Evolutionary conservation across 2,888 invertebrate genomes (phyloP).

Genomic region (Omphaloscelis lunosa): DNA sequence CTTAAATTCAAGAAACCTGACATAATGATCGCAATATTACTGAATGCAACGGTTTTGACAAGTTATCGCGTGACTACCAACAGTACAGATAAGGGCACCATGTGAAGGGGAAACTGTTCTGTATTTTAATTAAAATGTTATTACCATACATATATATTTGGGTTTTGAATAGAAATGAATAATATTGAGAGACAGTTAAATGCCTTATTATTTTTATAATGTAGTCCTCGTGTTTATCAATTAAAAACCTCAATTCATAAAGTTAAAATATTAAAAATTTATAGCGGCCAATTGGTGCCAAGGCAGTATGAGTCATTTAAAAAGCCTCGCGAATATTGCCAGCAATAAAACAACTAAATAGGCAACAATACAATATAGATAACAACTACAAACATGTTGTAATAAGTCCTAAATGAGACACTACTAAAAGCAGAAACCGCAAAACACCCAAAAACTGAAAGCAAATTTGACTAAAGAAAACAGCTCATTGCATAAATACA

Average conservation of each 20-base stretch:
- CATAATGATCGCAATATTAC: constrained; percentile 9
- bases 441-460: constrained; percentile 19
- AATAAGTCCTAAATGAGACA: neutral
- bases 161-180: neutral
- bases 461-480: neutral
- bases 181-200: neutral
- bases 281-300: neutral
- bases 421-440: neutral
- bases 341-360: neutral
- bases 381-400: neutral
- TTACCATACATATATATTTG: constrained; percentile 17
- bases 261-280: neutral
- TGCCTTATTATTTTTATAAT: neutral
- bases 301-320: neutral
- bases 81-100: constrained; percentile 39
- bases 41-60: constrained; percentile 54
- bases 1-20: constrained; percentile 4
- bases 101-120: constrained; percentile 47
- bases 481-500: constrained; percentile 3
- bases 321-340: constrained; percentile 6
- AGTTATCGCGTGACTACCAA: constrained; percentile 58
- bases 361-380: neutral
- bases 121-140: constrained; percentile 39
- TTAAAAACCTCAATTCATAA: neutral
- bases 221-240: neutral